Conservation (phyloP, 2,113 vertebrate species). For the Cyprinodon variegatus region DNA sequence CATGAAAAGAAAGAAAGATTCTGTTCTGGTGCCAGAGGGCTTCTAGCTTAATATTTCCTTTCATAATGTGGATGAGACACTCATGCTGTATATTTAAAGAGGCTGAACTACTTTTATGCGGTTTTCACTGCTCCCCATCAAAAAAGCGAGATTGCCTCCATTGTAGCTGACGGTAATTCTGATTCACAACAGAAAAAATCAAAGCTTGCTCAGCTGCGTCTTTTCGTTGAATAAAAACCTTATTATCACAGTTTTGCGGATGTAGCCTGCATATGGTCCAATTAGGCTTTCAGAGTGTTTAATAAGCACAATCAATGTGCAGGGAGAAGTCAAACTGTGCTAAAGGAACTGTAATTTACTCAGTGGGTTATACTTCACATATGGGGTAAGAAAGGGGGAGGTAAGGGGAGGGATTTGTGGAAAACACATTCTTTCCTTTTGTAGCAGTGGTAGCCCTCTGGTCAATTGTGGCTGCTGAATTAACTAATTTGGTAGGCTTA, state of each 20-base stretch:
- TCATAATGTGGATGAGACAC: slow-evolving; percentile 6
- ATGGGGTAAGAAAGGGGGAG: slow-evolving; percentile 6
- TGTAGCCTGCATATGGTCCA: slow-evolving; percentile 51
- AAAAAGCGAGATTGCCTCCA: not conserved
- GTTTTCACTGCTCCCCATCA: slow-evolving; percentile 10
- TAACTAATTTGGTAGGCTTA: slow-evolving; percentile 72
- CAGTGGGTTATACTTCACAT: slow-evolving; percentile 64
- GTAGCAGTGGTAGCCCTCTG: slow-evolving; percentile 72
- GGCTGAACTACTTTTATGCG: not conserved
- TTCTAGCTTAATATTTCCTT: slow-evolving; percentile 31
- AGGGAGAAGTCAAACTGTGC: slow-evolving; percentile 49
- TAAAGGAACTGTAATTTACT: slow-evolving; percentile 58
- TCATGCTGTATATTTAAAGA: slow-evolving; percentile 22
- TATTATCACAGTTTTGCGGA: slow-evolving; percentile 34
- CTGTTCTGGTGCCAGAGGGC: slow-evolving; percentile 12
- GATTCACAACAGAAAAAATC: slow-evolving; percentile 27
- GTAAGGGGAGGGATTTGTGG: slow-evolving; percentile 21
- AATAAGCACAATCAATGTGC: slow-evolving; percentile 67
- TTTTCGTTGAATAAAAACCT: slow-evolving; percentile 8
- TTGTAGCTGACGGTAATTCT: slow-evolving; percentile 10
- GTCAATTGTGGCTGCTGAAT: slow-evolving; percentile 70
- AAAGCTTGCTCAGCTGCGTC: slow-evolving; percentile 31
- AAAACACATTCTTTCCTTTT: slow-evolving; percentile 72
- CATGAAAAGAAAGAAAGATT: slow-evolving; percentile 38
- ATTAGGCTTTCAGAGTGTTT: slow-evolving; percentile 66